Percentiles rank a stretch among this genome's conserved stretches.
Conservation (phyloP, 2,888 invertebrate species). For the Calameuta idolon region DNA sequence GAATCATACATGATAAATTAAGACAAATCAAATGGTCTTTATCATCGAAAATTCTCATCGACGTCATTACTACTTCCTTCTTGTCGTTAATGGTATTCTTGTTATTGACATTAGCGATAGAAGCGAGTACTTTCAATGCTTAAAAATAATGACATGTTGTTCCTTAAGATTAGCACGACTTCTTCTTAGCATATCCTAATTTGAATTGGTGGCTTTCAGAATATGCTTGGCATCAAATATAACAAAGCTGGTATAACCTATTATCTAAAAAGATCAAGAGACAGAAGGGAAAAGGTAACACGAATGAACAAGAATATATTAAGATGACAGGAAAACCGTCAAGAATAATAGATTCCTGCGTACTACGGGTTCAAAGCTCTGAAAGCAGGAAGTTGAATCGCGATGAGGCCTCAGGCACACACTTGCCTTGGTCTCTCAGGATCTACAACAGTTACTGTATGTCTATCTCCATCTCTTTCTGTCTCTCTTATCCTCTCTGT, state of each 20-base stretch:
- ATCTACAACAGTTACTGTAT: conserved; percentile 22
- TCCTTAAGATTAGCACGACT: too few species aligned
- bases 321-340: neutral
- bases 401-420: conserved; percentile 34
- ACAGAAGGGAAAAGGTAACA: neutral
- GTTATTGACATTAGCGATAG: neutral
- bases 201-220: neutral
- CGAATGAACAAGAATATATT: neutral
- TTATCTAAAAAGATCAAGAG: neutral
- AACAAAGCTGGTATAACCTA: neutral
- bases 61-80: neutral
- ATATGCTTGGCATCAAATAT: neutral
- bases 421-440: conserved; percentile 43
- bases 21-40: neutral
- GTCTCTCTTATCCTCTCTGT: conserved; percentile 1
- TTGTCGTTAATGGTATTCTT: neutral
- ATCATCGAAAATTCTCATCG: neutral
- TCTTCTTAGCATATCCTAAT: neutral
- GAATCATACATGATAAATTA: neutral
- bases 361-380: conserved; percentile 42
- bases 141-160: neutral
- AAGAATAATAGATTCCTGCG: neutral
- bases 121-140: neutral
- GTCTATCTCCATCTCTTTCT: conserved; percentile 4
- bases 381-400: conserved; percentile 39